Conservation (phyloP, 92 coral and sea anemone species). For the Diadumene lineata region DNA sequence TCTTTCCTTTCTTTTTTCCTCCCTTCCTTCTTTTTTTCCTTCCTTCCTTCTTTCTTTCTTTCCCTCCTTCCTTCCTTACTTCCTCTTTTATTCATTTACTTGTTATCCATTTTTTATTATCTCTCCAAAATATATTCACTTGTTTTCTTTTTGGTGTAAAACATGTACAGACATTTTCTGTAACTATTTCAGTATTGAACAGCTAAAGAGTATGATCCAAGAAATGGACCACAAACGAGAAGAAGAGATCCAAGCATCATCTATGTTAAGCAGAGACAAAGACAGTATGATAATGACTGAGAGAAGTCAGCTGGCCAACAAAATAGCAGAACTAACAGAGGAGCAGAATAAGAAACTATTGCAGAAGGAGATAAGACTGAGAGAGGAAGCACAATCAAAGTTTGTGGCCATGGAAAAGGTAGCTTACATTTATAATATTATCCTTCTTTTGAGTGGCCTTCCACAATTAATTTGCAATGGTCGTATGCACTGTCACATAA, state of each 20-base stretch:
- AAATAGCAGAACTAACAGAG: constrained; percentile 88
- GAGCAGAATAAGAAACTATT: constrained; percentile 86
- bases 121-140: too few relatives aligned
- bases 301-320: constrained; percentile 73
- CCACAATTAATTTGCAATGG: neutral
- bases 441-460: neutral
- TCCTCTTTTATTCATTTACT: too few relatives aligned
- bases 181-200: constrained; percentile 62
- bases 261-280: constrained; percentile 74
- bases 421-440: neutral
- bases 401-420: constrained; percentile 83
- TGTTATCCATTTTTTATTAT: neutral
- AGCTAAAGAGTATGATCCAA: constrained; percentile 67
- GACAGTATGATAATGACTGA: constrained; percentile 75
- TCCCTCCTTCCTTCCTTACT: neutral
- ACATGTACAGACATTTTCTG: too few relatives aligned
- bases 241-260: constrained; percentile 69
- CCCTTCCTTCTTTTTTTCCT: neutral
- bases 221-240: constrained; percentile 82
- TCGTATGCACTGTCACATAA: too few relatives aligned
- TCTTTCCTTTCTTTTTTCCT: neutral
- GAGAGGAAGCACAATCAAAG: constrained; percentile 95
- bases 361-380: constrained; percentile 86
- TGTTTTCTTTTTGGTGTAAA: too few relatives aligned
- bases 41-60: neutral